A percentile compares a stretch with the other conserved stretches of the same genome.
Conservation (phyloP, 2,797 vertebrate genomes). For the Gymnoscopelus braueri region DNA sequence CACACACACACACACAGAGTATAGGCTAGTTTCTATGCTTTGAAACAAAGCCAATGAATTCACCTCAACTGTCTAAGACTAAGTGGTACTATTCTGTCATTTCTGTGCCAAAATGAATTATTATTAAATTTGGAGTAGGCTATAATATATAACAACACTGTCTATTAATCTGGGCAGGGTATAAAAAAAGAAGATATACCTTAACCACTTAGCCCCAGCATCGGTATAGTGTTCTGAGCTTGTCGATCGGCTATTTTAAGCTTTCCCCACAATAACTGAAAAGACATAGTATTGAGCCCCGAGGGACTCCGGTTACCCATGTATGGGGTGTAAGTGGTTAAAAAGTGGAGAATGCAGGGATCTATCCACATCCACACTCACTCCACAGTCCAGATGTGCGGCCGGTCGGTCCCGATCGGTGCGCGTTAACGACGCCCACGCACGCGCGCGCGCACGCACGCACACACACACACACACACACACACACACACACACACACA, state of each 20-base stretch:
- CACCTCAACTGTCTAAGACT: constrained; percentile 24
- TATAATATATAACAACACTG: too few relatives aligned
- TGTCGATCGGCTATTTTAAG: too few relatives aligned
- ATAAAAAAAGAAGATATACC: too few relatives aligned
- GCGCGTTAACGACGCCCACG: constrained; percentile 54
- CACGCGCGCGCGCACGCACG: constrained; percentile 12
- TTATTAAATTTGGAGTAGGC: too few relatives aligned
- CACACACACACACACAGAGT: neutral
- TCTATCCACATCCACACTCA: neutral
- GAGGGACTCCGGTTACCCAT: too few relatives aligned
- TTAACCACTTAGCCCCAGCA: too few relatives aligned
- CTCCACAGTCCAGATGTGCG: constrained; percentile 69
- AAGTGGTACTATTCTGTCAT: too few relatives aligned
- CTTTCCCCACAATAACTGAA: too few relatives aligned
- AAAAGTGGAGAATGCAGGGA: constrained; percentile 40
- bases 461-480: constrained; percentile 40
- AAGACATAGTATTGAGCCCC: too few relatives aligned
- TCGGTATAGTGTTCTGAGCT: neutral
- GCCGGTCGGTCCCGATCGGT: neutral
- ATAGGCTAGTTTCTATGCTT: too few relatives aligned
- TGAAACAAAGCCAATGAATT: neutral
- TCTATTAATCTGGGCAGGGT: too few relatives aligned
- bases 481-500: constrained; percentile 47
- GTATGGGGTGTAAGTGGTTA: neutral
- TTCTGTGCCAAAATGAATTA: too few relatives aligned